These are phyloP conservation scores for Drepana arcuata DNA, from an alignment of 1,140 invertebrate species.

Conservation along the genomic window DNA sequence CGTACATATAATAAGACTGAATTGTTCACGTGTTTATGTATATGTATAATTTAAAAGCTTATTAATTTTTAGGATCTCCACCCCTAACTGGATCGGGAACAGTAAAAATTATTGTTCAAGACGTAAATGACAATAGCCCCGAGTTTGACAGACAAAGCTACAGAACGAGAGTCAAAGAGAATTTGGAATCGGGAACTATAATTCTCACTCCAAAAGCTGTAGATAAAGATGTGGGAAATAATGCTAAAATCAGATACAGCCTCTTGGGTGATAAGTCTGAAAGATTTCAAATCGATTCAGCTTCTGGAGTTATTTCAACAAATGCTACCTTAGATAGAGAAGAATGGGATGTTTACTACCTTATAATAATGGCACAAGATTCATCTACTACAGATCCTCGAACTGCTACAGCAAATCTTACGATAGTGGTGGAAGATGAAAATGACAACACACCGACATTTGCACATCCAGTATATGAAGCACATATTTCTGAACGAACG, in stretches of 20 bases:
- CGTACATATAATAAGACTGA: too few relatives aligned
- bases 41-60: too few relatives aligned
- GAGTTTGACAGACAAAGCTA: conserved; percentile 87
- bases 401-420: conserved; percentile 85
- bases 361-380: conserved; percentile 90
- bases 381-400: conserved; percentile 86
- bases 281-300: conserved; percentile 81
- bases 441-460: conserved; percentile 93
- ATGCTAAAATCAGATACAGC: conserved; percentile 88
- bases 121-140: conserved; percentile 94
- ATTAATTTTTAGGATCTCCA: conserved; percentile 82
- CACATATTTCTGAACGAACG: conserved; percentile 85
- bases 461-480: conserved; percentile 78
- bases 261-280: conserved; percentile 85
- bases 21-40: too few relatives aligned
- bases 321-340: conserved; percentile 84
- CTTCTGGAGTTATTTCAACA: conserved; percentile 84
- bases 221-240: conserved; percentile 87
- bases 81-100: conserved; percentile 90
- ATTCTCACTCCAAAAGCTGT: conserved; percentile 81
- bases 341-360: conserved; percentile 80
- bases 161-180: conserved; percentile 83
- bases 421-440: conserved; percentile 83
- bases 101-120: conserved; percentile 90
- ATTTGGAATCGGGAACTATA: conserved; percentile 79